These are phyloP conservation scores for Sebastes oblongus DNA, from an alignment of 2,797 vertebrate species.

Conservation along the genomic window DNA sequence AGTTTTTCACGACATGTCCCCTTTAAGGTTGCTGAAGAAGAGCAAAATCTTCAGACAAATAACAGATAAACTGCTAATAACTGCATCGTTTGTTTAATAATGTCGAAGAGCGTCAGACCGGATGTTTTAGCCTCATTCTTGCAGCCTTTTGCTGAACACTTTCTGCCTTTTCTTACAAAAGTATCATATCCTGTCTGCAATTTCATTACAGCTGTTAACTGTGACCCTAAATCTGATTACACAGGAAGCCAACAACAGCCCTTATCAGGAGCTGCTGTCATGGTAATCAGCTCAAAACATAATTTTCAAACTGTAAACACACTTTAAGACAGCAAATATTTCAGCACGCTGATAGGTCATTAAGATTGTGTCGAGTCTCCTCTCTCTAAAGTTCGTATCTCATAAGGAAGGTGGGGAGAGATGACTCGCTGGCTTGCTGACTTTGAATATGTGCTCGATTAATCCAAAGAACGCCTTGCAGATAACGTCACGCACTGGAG, in stretches of 20 bases:
- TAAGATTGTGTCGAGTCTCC: neutral
- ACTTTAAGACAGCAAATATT: constrained; percentile 6
- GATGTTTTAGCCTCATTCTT: neutral
- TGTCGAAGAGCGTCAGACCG: neutral
- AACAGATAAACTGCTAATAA: neutral
- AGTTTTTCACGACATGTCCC: too few species aligned
- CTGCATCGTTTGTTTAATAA: neutral
- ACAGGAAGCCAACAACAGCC: neutral
- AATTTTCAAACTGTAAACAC: neutral
- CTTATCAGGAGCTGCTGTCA: neutral
- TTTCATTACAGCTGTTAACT: neutral
- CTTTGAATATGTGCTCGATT: neutral
- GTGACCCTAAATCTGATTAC: constrained; percentile 6
- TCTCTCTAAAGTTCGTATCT: neutral
- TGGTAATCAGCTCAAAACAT: neutral
- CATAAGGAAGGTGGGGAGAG: neutral
- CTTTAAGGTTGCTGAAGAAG: neutral
- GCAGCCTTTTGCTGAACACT: neutral
- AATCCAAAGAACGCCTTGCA: neutral
- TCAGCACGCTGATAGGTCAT: neutral
- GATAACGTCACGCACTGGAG: neutral
- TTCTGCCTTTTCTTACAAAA: neutral
- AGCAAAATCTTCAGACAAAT: neutral
- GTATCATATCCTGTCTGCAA: neutral
- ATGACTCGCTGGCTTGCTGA: neutral